Evolutionary conservation across 2,888 invertebrate genomes (phyloP).

Genomic region (Leucophora obtusa): DNA sequence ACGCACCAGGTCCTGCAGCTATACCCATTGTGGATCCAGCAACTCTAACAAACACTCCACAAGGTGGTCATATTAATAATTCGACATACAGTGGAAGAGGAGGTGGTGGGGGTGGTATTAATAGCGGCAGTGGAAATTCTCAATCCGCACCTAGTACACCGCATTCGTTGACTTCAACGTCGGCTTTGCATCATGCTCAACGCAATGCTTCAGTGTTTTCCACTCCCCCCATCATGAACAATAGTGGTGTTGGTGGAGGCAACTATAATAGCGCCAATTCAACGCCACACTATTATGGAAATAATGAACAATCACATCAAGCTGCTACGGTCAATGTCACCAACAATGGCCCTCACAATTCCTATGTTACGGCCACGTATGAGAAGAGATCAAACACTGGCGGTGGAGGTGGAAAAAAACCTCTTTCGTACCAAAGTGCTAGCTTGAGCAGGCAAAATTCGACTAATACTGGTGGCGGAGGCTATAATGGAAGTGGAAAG

Average conservation of each 20-base stretch:
- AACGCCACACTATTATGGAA: constrained; percentile 73
- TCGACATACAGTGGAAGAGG: constrained; percentile 37
- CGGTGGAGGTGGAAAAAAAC: constrained; percentile 53
- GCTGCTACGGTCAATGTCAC: neutral
- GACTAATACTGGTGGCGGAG: constrained; percentile 49
- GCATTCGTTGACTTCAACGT: constrained; percentile 68
- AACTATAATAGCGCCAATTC: constrained; percentile 72
- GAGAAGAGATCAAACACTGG: constrained; percentile 72
- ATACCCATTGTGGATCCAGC: constrained; percentile 68
- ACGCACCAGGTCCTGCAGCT: constrained; percentile 69
- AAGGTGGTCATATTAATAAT: constrained; percentile 33
- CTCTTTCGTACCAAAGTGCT: constrained; percentile 54
- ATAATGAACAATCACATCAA: constrained; percentile 65
- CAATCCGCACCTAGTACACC: constrained; percentile 79
- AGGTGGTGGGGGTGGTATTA: constrained; percentile 38
- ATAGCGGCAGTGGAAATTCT: constrained; percentile 70
- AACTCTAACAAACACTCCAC: constrained; percentile 59
- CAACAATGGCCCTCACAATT: constrained; percentile 63
- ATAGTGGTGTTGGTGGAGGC: constrained; percentile 54
- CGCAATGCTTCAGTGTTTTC: constrained; percentile 77
- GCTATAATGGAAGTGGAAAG: constrained; percentile 67
- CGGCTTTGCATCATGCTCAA: constrained; percentile 64
- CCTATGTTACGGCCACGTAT: constrained; percentile 67
- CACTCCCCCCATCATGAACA: constrained; percentile 76
- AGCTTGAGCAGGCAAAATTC: constrained; percentile 65